Percentiles rank a stretch among this genome's conserved stretches.
phyloP scores from a whole-genome alignment of 2,113 vertebrate genomes.

The Malaclemys terrapin region DNA sequence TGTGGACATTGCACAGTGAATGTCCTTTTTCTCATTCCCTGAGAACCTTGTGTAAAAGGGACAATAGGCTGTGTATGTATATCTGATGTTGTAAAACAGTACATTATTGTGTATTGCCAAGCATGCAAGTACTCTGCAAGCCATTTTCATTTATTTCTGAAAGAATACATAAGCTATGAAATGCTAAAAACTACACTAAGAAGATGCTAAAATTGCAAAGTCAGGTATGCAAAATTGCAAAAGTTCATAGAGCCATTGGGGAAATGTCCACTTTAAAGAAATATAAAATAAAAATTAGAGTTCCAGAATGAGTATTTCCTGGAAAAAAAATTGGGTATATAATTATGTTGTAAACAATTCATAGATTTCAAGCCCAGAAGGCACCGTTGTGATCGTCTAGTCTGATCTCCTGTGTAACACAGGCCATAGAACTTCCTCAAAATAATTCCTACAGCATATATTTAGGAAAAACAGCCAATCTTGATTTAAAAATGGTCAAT shows the following conservation, averaged over 20 bases:
- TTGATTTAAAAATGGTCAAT: not conserved
- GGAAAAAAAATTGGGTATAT: not conserved
- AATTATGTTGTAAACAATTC: not conserved
- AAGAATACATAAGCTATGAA: not conserved
- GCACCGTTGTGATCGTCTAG: not conserved
- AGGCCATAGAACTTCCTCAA: not conserved
- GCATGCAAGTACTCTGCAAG: not conserved
- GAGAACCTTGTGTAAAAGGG: not conserved
- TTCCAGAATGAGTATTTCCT: not conserved
- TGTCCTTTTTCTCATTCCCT: not conserved
- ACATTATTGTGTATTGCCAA: not conserved
- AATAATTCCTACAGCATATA: not conserved
- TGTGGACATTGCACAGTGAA: not conserved
- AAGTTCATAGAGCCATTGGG: not conserved
- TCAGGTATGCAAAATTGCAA: conserved; percentile 5
- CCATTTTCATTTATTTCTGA: not conserved
- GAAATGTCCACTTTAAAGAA: not conserved
- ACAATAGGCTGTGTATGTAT: not conserved
- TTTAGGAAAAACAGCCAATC: not conserved
- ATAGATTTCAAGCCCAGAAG: not conserved
- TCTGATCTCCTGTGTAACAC: not conserved
- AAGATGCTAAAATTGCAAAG: not conserved
- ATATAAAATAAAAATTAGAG: not conserved
- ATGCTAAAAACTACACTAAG: not conserved
- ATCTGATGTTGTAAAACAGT: not conserved